Base-by-base conservation (phyloP, 2,888 invertebrate genomes). In the Lingula anatina region DNA sequence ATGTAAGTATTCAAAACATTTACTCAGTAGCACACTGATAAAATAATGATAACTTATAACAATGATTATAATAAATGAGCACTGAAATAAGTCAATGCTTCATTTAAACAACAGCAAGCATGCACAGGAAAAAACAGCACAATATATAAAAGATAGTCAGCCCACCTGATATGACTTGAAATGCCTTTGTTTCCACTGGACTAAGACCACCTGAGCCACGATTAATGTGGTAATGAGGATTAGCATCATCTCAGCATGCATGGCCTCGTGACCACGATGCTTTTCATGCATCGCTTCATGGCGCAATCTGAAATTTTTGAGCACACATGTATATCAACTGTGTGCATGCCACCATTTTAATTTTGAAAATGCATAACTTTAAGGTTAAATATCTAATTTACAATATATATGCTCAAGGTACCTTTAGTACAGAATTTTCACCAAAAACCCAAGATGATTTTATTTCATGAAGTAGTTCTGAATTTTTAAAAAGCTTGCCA, bases 201-300 rank as follows among this genome's bases (percentile, higher is more conserved):
- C 88, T 50, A 99, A 83, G 31, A 88, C 78, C 54, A 97, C 81
- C 80, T 99, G 99, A 25, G 92, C 93, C 31, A 94, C 82, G 42
- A 94, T 80, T 47, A 99, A 81, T 0, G 93, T 90, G 39, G 86
- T 81, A 51, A 99, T 84, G 53, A 99, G 83, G 61, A 99, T 89
- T 36, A 96, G 77, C 51, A 96, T 84, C 97, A 99, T 99, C 73
- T 95, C 93, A 1, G 90, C 86, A 71, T 99, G 99, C 99, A 99
- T 99, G 2, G 90, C 86, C 73, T 97, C 97, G 74, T 99, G 97
- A 0, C 97, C 97, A 56, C 85, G 61, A 62, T 82, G 81, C 59
- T 80, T 79, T 62, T 77, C 78, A 62, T 81, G 81, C 64, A 81
- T 62, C 51, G 71, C 66, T 58, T 77, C 69, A 57, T 79, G 78